Conservation (phyloP, 2,888 invertebrate species). For the Eristalis tenax region DNA sequence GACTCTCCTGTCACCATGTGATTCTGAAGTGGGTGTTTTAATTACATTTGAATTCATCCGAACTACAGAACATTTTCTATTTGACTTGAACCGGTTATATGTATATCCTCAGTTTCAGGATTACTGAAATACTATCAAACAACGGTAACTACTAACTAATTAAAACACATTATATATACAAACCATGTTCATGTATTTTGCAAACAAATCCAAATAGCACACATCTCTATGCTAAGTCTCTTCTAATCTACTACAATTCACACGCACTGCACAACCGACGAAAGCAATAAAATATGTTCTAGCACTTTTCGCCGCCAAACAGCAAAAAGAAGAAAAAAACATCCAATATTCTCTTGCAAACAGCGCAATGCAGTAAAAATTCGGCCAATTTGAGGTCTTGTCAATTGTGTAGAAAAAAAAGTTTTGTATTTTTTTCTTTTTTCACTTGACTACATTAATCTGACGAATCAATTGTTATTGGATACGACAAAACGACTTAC, state of each 20-base stretch:
- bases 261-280: constrained; percentile 17
- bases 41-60: too few species aligned
- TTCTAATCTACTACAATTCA: constrained; percentile 15
- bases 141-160: too few species aligned
- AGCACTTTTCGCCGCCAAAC: constrained; percentile 66
- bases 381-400: constrained; percentile 52
- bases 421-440: constrained; percentile 13
- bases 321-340: constrained; percentile 36
- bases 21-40: too few species aligned
- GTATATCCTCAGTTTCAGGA: too few species aligned
- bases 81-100: too few species aligned
- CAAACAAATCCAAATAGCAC: not conserved
- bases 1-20: too few species aligned
- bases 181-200: too few species aligned
- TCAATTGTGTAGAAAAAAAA: constrained; percentile 41
- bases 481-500: constrained; percentile 6
- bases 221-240: not conserved
- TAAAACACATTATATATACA: too few species aligned
- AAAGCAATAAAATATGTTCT: constrained; percentile 11
- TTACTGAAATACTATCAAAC: too few species aligned
- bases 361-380: constrained; percentile 69
- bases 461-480: constrained; percentile 2
- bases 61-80: too few species aligned
- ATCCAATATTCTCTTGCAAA: constrained; percentile 49
- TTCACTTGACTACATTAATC: not conserved